phyloP scores from a whole-genome alignment of 2,797 vertebrate genomes.

The Zonotrichia albicollis region DNA sequence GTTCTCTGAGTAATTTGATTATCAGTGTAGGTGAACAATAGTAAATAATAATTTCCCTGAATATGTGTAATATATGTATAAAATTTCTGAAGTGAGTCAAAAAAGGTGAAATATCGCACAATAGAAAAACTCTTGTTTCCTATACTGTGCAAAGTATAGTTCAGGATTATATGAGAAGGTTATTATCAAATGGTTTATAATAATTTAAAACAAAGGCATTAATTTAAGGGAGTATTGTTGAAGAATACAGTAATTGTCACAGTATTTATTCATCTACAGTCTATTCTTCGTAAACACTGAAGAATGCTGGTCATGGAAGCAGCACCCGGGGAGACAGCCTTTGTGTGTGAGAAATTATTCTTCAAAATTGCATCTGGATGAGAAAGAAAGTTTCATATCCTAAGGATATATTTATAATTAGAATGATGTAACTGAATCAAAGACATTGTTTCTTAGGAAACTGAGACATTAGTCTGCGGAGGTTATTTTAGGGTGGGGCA shows the following conservation, averaged over 20 bases:
- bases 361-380: neutral
- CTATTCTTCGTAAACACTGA: neutral
- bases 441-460: conserved; percentile 15
- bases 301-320: neutral
- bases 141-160: neutral
- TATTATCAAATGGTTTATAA: neutral
- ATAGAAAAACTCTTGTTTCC: neutral
- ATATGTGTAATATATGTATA: neutral
- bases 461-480: neutral
- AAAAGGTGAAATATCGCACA: neutral
- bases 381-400: conserved; percentile 40
- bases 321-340: neutral
- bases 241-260: neutral
- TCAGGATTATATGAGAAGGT: neutral
- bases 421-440: conserved; percentile 30
- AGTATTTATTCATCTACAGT: neutral
- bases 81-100: neutral
- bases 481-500: conserved; percentile 13
- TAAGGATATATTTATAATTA: conserved; percentile 38
- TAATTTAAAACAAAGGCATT: neutral
- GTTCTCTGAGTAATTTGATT: neutral
- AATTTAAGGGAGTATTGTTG: neutral
- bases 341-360: conserved; percentile 12
- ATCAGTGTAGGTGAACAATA: neutral
- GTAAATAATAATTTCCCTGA: neutral